Evolutionary conservation across 2,888 invertebrate genomes (phyloP), one percentile per base, ranked within the genome.

Genomic region (Sesia apiformis): DNA sequence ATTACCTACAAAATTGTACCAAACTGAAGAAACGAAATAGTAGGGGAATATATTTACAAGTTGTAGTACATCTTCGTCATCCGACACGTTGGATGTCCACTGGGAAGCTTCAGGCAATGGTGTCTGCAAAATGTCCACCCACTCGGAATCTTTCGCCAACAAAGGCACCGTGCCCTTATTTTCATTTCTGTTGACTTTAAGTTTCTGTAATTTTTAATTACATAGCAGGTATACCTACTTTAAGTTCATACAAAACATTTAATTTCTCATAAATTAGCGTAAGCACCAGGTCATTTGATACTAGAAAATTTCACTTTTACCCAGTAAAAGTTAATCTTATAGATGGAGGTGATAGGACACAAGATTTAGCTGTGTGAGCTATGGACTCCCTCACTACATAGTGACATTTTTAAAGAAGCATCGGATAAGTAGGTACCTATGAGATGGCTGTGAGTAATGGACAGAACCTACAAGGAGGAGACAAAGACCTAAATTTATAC

Each of bases 131-230:
- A 84, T 74, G 62, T 84, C 79, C 64, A 78, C 76, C 90, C 90
- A 90, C 74, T 86, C 84, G 0, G 90, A 90, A 65, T 90, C 90
- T 67, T 86, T 85, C 6, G 89, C 87, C 58, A 84, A 65, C 54
- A 90, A 65, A 3, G 23, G 23, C 2, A 23, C 23, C 23, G 23
- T 23, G 23, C 23, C 60, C 55, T 56, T 40, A 50, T 60, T 59
- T 54, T 61, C 54, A 43, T 56, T 65, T 53, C 56, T 62, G 52
- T 60, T 58, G 54, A 58, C 66, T n/a, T n/a, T 23, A 55, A 69
- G 66, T 56, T 63, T 67, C 76, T 76, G 23, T 23, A 23, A 23
- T 23, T 23, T 23, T 23, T 23, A 23, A 23, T 23, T 23, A 23
- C 23, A 23, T 6, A 5, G 42, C 3, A 42, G 42, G 42, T 42